Percentiles rank a stretch among this genome's conserved stretches.
Evolutionary conservation across 2,797 vertebrate genomes (phyloP).

Genomic region (Peromyscus melanophrys): DNA sequence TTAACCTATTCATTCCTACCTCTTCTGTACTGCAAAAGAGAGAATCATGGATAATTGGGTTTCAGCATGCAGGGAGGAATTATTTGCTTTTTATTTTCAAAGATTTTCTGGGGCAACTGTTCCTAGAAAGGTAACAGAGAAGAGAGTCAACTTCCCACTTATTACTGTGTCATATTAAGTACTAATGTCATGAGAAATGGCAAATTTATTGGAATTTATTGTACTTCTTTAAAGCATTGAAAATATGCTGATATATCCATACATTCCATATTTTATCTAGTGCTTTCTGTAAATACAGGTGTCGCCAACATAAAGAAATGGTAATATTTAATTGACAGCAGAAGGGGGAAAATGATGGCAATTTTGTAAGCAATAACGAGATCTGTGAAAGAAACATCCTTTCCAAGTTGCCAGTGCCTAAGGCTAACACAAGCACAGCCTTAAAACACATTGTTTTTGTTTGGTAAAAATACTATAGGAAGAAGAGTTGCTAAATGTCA

Average conservation of each 20-base stretch:
- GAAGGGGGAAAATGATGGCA: constrained; percentile 74
- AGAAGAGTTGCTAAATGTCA: constrained; percentile 63
- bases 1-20: constrained; percentile 41
- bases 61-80: constrained; percentile 10
- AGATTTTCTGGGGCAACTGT: constrained; percentile 30
- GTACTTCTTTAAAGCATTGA: constrained; percentile 47
- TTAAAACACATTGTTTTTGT: constrained; percentile 71
- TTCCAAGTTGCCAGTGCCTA: constrained; percentile 78
- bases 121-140: constrained; percentile 60
- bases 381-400: constrained; percentile 80
- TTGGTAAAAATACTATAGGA: constrained; percentile 75
- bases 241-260: constrained; percentile 54
- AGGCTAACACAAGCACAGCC: constrained; percentile 75
- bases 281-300: constrained; percentile 80
- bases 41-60: not conserved
- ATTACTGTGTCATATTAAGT: constrained; percentile 45
- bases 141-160: constrained; percentile 37
- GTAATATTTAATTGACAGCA: constrained; percentile 75
- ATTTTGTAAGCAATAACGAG: constrained; percentile 77
- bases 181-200: constrained; percentile 54
- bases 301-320: constrained; percentile 75
- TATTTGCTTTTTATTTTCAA: constrained; percentile 62
- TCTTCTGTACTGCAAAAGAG: constrained; percentile 38
- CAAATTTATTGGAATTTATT: constrained; percentile 61
- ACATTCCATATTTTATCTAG: constrained; percentile 76